Conservation (phyloP, 1,140 invertebrate species). For the Heliconius melpomene region DNA sequence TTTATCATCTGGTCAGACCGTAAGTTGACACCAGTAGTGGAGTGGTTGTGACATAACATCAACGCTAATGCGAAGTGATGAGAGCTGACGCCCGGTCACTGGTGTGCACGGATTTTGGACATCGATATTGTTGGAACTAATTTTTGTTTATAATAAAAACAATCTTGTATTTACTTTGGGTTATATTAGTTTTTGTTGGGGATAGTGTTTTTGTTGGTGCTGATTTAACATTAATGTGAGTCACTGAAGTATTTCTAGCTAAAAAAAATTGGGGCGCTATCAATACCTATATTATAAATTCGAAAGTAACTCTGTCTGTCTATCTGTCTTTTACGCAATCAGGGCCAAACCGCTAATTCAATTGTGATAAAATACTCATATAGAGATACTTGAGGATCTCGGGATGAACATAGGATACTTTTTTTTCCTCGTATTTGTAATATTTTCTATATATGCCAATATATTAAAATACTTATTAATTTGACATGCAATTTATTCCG, state of each 20-base stretch:
- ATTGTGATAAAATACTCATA: too few species aligned
- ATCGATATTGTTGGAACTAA: conserved; percentile 41
- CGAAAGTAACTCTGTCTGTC: too few species aligned
- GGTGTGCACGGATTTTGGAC: conserved; percentile 51
- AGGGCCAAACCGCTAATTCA: too few species aligned
- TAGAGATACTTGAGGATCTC: too few species aligned
- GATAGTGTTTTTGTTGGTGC: background rate
- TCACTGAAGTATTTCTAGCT: background rate
- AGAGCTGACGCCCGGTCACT: conserved; percentile 43
- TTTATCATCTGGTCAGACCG: conserved; percentile 34
- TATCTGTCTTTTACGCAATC: too few species aligned
- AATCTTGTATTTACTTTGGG: background rate
- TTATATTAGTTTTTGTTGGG: background rate
- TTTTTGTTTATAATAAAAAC: conserved; percentile 20
- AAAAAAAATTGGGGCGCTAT: too few species aligned
- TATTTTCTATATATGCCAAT: too few species aligned
- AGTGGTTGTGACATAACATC: conserved; percentile 56
- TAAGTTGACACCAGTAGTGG: conserved; percentile 53
- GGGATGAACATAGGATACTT: too few species aligned
- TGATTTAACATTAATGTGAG: background rate
- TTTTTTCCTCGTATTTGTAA: too few species aligned
- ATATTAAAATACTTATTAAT: too few species aligned
- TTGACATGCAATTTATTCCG: too few species aligned
- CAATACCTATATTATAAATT: too few species aligned
- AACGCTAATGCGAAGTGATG: conserved; percentile 51